Conservation (phyloP, 1,140 invertebrate genomes). For the Diachasmimorpha longicaudata region DNA sequence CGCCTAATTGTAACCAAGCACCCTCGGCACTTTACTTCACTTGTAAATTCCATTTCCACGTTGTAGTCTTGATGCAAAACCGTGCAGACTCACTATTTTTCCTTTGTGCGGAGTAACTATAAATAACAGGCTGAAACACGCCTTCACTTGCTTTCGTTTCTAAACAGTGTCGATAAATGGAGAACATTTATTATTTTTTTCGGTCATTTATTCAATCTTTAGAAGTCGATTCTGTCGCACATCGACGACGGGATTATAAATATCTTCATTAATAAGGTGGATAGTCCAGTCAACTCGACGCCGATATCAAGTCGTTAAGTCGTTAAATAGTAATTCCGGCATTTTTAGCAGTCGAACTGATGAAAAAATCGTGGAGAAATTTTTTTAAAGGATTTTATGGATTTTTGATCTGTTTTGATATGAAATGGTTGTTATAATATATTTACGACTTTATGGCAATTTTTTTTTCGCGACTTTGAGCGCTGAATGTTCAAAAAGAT, state of each 20-base stretch:
- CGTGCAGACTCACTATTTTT: neutral
- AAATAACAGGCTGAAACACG: neutral
- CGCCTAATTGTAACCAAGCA: constrained; percentile 20
- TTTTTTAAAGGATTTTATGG: too few relatives aligned
- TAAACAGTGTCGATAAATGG: neutral
- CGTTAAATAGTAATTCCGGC: neutral
- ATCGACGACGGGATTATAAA: constrained; percentile 37
- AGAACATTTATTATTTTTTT: neutral
- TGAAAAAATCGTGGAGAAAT: too few relatives aligned
- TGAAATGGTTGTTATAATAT: too few relatives aligned
- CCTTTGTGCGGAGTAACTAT: neutral
- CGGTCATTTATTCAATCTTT: too few relatives aligned
- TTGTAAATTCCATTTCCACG: neutral
- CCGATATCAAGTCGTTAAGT: neutral
- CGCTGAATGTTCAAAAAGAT: too few relatives aligned
- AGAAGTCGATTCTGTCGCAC: neutral
- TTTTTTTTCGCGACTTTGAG: too few relatives aligned
- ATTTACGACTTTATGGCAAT: too few relatives aligned
- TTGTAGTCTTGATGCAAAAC: neutral
- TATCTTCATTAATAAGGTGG: constrained; percentile 49
- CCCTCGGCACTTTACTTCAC: neutral
- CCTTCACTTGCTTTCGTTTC: neutral
- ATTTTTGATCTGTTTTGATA: too few relatives aligned
- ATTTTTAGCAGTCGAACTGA: neutral
- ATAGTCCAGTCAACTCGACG: neutral